These are phyloP conservation scores for Palythoa grandiflora DNA, from an alignment of 92 coral and sea anemone species.

Conservation along the genomic window DNA sequence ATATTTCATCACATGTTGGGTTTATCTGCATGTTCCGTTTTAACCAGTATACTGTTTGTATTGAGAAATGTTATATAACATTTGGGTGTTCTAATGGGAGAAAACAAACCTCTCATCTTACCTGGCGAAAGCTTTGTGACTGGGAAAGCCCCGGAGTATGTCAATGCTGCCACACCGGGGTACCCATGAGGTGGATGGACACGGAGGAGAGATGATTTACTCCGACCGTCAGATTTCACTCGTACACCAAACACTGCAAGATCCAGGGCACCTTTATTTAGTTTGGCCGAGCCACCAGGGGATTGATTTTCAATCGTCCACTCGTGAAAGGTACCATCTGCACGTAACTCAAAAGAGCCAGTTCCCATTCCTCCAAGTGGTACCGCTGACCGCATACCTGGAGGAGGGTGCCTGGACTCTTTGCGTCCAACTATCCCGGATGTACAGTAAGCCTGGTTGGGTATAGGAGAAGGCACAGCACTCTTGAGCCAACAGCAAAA, in stretches of 20 bases:
- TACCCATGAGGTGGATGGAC: conserved; percentile 85
- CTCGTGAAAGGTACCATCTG: conserved; percentile 91
- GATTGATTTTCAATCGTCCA: conserved; percentile 97
- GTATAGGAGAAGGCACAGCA: conserved; percentile 77
- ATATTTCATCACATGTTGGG: too few species aligned
- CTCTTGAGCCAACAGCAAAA: conserved; percentile 94
- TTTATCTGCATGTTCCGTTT: too few species aligned
- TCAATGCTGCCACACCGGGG: conserved; percentile 86
- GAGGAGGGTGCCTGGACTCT: conserved; percentile 75
- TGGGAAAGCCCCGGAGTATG: conserved; percentile 88
- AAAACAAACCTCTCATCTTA: conserved; percentile 13
- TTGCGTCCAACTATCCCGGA: conserved; percentile 89
- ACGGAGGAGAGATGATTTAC: conserved; percentile 77
- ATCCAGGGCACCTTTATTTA: conserved; percentile 87
- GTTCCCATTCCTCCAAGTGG: conserved; percentile 91
- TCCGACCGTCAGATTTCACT: conserved; percentile 58
- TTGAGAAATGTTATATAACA: too few species aligned
- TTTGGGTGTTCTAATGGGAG: too few species aligned
- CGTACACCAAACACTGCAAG: conserved; percentile 84
- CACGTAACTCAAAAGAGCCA: conserved; percentile 89
- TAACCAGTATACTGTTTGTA: too few species aligned
- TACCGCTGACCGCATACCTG: conserved; percentile 95
- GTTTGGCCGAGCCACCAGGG: conserved; percentile 94
- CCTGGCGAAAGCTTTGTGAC: conserved; percentile 81
- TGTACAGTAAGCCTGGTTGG: conserved; percentile 75